Percentiles rank a stretch among this genome's conserved stretches.
phyloP scores from a whole-genome alignment of 2,797 vertebrate genomes.

The Allobates femoralis region DNA sequence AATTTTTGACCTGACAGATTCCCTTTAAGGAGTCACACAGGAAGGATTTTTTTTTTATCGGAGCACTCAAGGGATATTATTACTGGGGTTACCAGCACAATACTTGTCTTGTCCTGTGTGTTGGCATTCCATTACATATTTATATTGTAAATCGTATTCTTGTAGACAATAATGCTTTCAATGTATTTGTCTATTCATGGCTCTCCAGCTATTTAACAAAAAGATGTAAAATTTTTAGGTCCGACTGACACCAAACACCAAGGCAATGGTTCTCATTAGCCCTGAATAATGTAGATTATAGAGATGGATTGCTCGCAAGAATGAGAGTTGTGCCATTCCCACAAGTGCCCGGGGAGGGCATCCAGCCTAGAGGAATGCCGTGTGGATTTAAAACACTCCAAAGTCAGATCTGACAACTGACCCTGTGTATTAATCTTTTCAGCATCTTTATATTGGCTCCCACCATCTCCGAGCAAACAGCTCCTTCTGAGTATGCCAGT shows the following conservation, averaged over 20 bases:
- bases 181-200: neutral
- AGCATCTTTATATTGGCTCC: slow-evolving; percentile 55
- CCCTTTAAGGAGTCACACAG: no score
- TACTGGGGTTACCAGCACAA: no score
- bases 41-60: no score
- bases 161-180: neutral
- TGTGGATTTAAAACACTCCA: slow-evolving; percentile 45
- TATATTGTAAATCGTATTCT: neutral
- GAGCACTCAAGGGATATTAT: no score
- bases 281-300: slow-evolving; percentile 34
- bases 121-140: no score
- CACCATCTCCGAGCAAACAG: slow-evolving; percentile 46
- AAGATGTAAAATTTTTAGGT: neutral
- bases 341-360: slow-evolving; percentile 27
- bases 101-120: no score
- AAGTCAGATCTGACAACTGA: slow-evolving; percentile 49
- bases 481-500: slow-evolving; percentile 51
- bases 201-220: neutral
- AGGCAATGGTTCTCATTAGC: slow-evolving; percentile 35
- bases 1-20: no score
- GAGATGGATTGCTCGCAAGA: slow-evolving; percentile 23
- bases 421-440: slow-evolving; percentile 52
- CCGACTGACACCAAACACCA: neutral
- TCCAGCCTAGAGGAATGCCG: slow-evolving; percentile 21
- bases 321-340: slow-evolving; percentile 8